A percentile compares a stretch with the other conserved stretches of the same genome.
These are phyloP conservation scores for Alces alces DNA, from an alignment of 2,113 vertebrate species.

Conservation along the genomic window DNA sequence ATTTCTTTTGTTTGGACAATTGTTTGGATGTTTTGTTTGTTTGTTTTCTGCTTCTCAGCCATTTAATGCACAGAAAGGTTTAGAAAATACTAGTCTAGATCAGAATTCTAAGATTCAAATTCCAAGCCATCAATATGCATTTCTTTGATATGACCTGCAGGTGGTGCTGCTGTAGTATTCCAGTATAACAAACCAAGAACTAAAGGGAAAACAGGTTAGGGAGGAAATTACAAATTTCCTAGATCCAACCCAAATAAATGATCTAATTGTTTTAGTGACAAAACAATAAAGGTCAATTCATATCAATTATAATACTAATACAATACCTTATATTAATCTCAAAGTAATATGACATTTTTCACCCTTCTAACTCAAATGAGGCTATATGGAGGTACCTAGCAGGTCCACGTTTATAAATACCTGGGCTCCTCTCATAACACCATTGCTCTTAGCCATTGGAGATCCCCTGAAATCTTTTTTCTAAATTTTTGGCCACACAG, in stretches of 20 bases:
- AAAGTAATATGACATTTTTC: constrained; percentile 34
- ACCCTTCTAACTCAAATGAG: not conserved
- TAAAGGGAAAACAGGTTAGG: not conserved
- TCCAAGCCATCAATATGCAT: constrained; percentile 11
- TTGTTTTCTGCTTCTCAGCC: not conserved
- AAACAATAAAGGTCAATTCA: constrained; percentile 7
- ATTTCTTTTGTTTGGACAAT: not conserved
- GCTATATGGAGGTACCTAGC: not conserved
- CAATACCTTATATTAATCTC: not conserved
- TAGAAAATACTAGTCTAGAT: not conserved
- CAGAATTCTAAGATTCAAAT: constrained; percentile 13
- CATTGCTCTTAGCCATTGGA: not conserved
- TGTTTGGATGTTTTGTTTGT: not conserved
- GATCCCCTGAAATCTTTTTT: not conserved
- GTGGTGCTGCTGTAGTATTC: constrained; percentile 51
- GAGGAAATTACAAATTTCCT: constrained; percentile 33
- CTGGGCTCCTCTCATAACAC: not conserved
- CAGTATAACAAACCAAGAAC: not conserved
- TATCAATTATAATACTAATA: not conserved
- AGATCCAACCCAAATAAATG: not conserved
- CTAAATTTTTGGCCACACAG: not conserved
- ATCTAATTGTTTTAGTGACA: not conserved
- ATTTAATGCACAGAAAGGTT: not conserved
- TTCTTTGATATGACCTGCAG: constrained; percentile 45
- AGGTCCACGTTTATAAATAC: not conserved